phyloP scores from a whole-genome alignment of 92 coral and sea anemone genomes.

The Montipora capitata region DNA sequence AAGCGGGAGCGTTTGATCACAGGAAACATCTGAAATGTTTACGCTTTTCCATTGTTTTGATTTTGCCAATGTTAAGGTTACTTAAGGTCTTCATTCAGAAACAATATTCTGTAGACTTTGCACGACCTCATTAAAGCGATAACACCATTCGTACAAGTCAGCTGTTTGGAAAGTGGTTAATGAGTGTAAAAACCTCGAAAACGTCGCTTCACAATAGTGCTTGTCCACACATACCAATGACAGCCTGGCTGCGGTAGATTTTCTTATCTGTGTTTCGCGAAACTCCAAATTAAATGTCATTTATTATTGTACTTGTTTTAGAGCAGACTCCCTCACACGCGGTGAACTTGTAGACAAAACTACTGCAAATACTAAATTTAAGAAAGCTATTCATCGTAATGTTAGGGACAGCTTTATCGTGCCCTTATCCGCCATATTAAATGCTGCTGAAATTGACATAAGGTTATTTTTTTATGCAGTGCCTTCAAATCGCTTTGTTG shows the following conservation, averaged over 20 bases:
- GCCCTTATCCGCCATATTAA: constrained; percentile 25
- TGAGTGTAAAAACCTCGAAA: constrained; percentile 24
- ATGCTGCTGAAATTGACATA: constrained; percentile 18
- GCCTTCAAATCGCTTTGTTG: constrained; percentile 12
- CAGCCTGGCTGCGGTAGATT: constrained; percentile 31
- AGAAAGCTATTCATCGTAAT: constrained; percentile 27
- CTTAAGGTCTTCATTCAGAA: constrained; percentile 62
- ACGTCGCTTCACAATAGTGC: constrained; percentile 22
- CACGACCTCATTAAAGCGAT: constrained; percentile 77
- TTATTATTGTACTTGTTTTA: constrained; percentile 44
- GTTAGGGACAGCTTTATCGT: constrained; percentile 42
- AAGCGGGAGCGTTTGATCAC: constrained; percentile 62
- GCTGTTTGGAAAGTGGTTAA: constrained; percentile 52
- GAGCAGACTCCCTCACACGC: constrained; percentile 55
- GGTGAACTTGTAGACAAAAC: constrained; percentile 52
- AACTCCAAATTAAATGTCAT: constrained; percentile 61
- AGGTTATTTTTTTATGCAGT: not conserved
- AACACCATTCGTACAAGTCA: constrained; percentile 49
- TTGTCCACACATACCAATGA: constrained; percentile 25
- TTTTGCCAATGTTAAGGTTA: constrained; percentile 85
- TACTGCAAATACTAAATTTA: constrained; percentile 10
- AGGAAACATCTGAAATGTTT: constrained; percentile 74
- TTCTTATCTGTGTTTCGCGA: constrained; percentile 50
- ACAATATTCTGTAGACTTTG: constrained; percentile 80
- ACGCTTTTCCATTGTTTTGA: constrained; percentile 69